Evolutionary conservation across 2,888 invertebrate genomes (phyloP).

Genomic region (Drepanosiphum platanoidis): DNA sequence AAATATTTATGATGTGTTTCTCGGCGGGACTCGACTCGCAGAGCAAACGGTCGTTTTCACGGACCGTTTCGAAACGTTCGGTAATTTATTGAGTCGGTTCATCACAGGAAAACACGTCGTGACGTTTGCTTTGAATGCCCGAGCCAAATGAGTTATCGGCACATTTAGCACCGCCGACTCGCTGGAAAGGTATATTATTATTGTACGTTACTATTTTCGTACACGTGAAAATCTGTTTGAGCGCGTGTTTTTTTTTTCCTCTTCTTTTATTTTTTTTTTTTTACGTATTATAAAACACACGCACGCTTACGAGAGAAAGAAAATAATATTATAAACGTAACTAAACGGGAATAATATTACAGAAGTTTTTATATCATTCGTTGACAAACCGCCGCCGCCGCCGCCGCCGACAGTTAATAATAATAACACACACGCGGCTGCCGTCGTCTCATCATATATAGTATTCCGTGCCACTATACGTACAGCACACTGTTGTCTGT

Average conservation of each 20-base stretch:
- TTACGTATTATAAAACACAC: too few species aligned
- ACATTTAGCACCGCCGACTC: slow-evolving; percentile 50
- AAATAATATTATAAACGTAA: background rate
- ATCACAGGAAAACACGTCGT: slow-evolving; percentile 26
- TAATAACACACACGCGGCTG: slow-evolving; percentile 19
- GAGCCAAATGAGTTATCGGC: slow-evolving; percentile 61
- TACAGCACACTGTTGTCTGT: too few species aligned
- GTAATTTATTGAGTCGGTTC: slow-evolving; percentile 38
- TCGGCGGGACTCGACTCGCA: slow-evolving; percentile 3
- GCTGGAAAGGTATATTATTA: slow-evolving; percentile 38
- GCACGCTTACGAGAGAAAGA: background rate
- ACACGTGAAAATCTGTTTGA: slow-evolving; percentile 24
- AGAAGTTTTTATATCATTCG: slow-evolving; percentile 17
- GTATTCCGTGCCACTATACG: background rate
- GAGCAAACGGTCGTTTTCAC: slow-evolving; percentile 54
- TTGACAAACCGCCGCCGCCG: slow-evolving; percentile 45
- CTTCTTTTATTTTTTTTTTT: background rate
- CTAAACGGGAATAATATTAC: background rate
- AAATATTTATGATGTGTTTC: slow-evolving; percentile 11
- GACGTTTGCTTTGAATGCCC: slow-evolving; percentile 49
- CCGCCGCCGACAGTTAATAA: slow-evolving; percentile 37
- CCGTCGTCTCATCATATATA: background rate
- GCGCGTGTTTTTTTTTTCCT: background rate
- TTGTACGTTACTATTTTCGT: slow-evolving; percentile 6
- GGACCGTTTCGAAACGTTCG: slow-evolving; percentile 48